Evolutionary conservation across 2,888 invertebrate genomes (phyloP).

Genomic region (Phengaris arion): DNA sequence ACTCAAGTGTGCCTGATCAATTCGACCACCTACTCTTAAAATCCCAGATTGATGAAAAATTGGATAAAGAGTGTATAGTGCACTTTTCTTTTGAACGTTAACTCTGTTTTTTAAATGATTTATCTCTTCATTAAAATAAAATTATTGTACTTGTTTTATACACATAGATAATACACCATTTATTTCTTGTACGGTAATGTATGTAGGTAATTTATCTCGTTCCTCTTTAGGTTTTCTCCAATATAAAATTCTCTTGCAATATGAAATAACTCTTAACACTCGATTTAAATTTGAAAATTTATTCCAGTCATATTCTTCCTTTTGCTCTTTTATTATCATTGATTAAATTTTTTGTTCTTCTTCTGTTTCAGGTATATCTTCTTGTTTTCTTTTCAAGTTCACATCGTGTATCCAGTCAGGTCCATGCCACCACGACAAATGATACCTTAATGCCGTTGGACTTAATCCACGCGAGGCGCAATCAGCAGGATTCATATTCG

Average conservation of each 20-base stretch:
- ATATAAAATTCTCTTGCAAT: no score
- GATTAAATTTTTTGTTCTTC: no score
- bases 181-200: no score
- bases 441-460: conserved; percentile 4
- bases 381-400: conserved; percentile 11
- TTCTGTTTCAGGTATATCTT: background rate
- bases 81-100: background rate
- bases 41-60: conserved; percentile 27
- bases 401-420: conserved; percentile 34
- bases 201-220: no score
- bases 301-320: no score
- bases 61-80: conserved; percentile 25
- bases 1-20: background rate
- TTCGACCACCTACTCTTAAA: conserved; percentile 17
- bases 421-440: conserved; percentile 36
- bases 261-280: no score
- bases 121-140: no score
- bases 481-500: conserved; percentile 39
- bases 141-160: no score
- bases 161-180: no score
- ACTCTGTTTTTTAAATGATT: background rate
- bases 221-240: no score
- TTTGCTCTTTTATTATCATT: no score
- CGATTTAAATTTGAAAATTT: no score
- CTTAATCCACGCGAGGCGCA: conserved; percentile 41